Percentiles rank a stretch among this genome's conserved stretches.
These are phyloP conservation scores for Poecilia velifera DNA, from an alignment of 2,797 vertebrate species.

Conservation along the genomic window DNA sequence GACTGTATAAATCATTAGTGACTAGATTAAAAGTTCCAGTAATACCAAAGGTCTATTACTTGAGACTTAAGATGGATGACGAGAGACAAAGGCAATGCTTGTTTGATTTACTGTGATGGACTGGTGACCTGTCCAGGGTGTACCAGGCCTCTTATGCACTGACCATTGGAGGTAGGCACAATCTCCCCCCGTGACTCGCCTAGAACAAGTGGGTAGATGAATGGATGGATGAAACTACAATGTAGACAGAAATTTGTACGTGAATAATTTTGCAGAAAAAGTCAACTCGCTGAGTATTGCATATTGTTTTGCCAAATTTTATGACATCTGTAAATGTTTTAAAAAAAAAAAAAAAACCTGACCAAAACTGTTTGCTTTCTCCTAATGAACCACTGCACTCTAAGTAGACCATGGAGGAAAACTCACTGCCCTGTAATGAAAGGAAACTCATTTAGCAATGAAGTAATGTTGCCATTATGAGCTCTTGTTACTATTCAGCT, in stretches of 20 bases:
- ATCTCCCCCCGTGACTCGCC: background rate
- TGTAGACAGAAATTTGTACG: background rate
- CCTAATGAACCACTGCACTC: conserved; percentile 5
- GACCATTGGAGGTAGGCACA: background rate
- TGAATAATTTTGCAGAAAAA: background rate
- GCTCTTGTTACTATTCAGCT: background rate
- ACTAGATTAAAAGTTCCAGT: background rate
- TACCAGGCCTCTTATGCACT: background rate
- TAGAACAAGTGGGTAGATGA: background rate
- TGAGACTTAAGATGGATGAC: background rate
- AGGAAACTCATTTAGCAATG: conserved; percentile 9
- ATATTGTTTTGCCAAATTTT: background rate
- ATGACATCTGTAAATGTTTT: background rate
- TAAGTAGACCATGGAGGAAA: background rate
- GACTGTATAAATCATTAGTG: background rate
- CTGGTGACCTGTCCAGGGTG: background rate
- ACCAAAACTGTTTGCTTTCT: background rate
- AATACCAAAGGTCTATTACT: background rate
- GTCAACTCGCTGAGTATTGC: background rate
- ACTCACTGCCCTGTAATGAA: conserved; percentile 1
- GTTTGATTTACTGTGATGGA: background rate
- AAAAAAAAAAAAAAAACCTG: background rate
- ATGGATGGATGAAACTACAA: background rate
- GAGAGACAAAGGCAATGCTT: background rate
- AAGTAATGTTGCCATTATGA: background rate